These are phyloP conservation scores for Calephelis virginiensis DNA, from an alignment of 1,140 invertebrate genomes.

Conservation along the genomic window DNA sequence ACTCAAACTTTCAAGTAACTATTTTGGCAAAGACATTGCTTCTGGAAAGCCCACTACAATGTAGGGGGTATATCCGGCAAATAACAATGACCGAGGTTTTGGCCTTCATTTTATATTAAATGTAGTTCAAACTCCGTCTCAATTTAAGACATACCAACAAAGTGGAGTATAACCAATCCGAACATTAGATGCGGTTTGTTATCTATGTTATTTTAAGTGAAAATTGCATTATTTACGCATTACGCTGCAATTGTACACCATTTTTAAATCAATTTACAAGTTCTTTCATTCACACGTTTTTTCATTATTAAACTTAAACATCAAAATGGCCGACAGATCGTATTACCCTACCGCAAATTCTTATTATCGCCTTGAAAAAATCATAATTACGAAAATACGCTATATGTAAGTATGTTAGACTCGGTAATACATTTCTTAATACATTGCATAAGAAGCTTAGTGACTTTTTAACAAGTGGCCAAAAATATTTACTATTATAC, in stretches of 20 bases:
- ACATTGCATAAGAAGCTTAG: no score
- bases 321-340: constrained; percentile 9
- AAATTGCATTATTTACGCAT: constrained; percentile 36
- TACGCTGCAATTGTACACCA: constrained; percentile 27
- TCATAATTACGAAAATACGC: constrained; percentile 9
- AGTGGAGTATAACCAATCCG: constrained; percentile 27
- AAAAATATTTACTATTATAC: no score
- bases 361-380: constrained; percentile 7
- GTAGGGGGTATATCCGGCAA: no score
- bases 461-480: no score
- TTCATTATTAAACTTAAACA: constrained; percentile 6
- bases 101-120: constrained; percentile 11
- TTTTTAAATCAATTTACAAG: constrained; percentile 37
- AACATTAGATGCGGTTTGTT: constrained; percentile 32
- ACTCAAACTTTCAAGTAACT: no score
- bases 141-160: constrained; percentile 24
- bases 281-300: constrained; percentile 21
- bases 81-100: background rate
- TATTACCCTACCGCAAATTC: constrained; percentile 16
- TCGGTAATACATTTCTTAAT: no score
- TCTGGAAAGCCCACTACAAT: no score
- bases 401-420: background rate
- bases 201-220: constrained; percentile 26
- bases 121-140: constrained; percentile 23
- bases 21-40: no score